Conservation (phyloP, 2,113 vertebrate genomes). For the Triplophysa tibetana region DNA sequence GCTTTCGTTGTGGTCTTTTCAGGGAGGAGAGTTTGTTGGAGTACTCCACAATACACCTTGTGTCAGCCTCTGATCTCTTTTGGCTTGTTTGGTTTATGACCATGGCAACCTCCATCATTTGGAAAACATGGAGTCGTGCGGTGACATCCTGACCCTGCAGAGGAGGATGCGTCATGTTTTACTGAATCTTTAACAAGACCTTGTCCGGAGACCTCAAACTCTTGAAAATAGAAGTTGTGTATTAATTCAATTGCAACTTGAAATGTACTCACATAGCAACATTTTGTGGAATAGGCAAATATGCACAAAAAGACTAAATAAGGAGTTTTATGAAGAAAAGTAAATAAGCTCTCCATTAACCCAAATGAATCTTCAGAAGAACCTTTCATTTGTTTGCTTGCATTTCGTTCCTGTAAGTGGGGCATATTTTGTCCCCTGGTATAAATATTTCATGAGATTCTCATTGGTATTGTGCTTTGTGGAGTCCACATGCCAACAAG, state of each 20-base stretch:
- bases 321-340: slow-evolving; percentile 12
- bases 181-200: slow-evolving; percentile 44
- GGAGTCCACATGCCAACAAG: slow-evolving; percentile 60
- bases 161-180: slow-evolving; percentile 28
- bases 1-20: slow-evolving; percentile 45
- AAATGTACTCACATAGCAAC: background rate
- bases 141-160: slow-evolving; percentile 29
- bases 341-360: slow-evolving; percentile 25
- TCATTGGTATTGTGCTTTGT: slow-evolving; percentile 60
- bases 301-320: background rate
- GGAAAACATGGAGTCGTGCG: slow-evolving; percentile 39
- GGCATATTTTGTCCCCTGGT: slow-evolving; percentile 36
- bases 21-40: slow-evolving; percentile 10
- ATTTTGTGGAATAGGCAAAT: background rate
- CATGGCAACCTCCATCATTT: slow-evolving; percentile 25
- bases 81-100: background rate
- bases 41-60: slow-evolving; percentile 28
- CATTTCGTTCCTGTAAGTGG: slow-evolving; percentile 7
- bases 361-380: slow-evolving; percentile 11
- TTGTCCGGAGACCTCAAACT: slow-evolving; percentile 42
- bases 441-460: slow-evolving; percentile 69
- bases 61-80: slow-evolving; percentile 26
- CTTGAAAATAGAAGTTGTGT: slow-evolving; percentile 6
- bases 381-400: slow-evolving; percentile 9
- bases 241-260: background rate